Conservation (phyloP, 2,888 invertebrate species). For the Prosapia bicincta region DNA sequence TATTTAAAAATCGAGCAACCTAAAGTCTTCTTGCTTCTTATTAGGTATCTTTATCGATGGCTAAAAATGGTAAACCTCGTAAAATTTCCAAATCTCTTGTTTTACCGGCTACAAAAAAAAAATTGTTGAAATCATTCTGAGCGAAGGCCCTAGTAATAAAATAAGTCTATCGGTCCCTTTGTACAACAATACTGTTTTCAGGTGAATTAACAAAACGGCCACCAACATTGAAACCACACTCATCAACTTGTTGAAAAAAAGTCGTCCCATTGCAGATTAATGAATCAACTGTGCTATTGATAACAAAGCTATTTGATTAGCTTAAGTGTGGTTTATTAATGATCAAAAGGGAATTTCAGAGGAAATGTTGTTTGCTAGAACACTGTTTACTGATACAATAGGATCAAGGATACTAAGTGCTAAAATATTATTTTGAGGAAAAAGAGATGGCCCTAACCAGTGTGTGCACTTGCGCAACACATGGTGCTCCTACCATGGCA, state of each 20-base stretch:
- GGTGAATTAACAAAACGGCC: conserved; percentile 7
- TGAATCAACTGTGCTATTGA: conserved; percentile 15
- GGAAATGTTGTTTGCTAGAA: conserved; percentile 31
- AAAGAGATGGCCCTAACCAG: conserved; percentile 1
- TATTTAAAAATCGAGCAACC: background rate
- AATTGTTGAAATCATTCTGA: background rate
- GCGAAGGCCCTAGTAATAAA: background rate
- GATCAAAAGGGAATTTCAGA: conserved; percentile 29
- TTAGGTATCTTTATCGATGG: background rate
- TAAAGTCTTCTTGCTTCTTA: background rate
- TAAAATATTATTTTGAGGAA: conserved; percentile 14
- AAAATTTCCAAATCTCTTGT: background rate
- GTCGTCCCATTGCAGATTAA: background rate
- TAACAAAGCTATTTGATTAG: conserved; percentile 27
- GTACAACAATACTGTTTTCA: conserved; percentile 7
- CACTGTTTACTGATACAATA: conserved; percentile 26
- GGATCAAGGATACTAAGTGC: conserved; percentile 22
- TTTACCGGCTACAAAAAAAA: background rate
- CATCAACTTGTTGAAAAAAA: conserved; percentile 3
- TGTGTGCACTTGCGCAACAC: conserved; percentile 20
- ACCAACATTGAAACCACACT: conserved; percentile 4
- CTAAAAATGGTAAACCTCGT: background rate
- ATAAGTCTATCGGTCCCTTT: background rate
- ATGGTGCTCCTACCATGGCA: conserved; percentile 27
- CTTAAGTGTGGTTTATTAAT: conserved; percentile 27